Evolutionary conservation across 2,797 vertebrate species (phyloP).

Genomic region (Alcedo atthis): DNA sequence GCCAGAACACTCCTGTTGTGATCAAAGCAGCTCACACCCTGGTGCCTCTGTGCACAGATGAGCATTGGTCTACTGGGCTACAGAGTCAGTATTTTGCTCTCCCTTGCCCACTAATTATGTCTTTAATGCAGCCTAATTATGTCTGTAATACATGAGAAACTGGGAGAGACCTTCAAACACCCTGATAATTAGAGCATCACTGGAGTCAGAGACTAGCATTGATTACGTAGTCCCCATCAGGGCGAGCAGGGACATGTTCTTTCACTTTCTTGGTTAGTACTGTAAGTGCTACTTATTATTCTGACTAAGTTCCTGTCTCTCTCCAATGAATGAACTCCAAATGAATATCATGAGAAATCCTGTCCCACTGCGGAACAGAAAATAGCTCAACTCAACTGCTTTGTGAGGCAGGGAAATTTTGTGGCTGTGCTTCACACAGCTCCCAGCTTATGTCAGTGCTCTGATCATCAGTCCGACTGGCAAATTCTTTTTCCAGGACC

Average conservation of each 20-base stretch:
- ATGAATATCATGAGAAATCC: conserved; percentile 9
- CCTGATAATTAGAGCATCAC: background rate
- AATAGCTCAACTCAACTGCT: background rate
- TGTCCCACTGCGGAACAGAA: background rate
- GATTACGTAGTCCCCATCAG: background rate
- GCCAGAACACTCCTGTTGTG: background rate
- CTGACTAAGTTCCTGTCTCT: conserved; percentile 18
- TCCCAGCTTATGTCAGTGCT: background rate
- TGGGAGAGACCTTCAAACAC: conserved; percentile 6
- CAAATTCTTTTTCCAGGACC: conserved; percentile 7
- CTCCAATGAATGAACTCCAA: background rate
- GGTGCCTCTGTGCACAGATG: background rate
- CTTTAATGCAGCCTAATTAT: conserved; percentile 12
- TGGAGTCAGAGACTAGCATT: conserved; percentile 2
- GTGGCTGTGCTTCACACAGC: background rate
- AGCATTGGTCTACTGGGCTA: background rate
- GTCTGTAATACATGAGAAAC: background rate
- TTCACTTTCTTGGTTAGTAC: background rate
- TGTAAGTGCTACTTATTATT: conserved; percentile 21
- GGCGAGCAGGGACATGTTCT: conserved; percentile 14
- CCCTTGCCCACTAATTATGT: background rate
- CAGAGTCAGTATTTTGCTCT: background rate
- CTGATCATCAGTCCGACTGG: background rate
- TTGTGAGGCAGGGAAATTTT: conserved; percentile 7
- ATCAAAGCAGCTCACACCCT: background rate